These are phyloP conservation scores for Neofelis nebulosa DNA, from an alignment of 2,113 vertebrate species.

Conservation along the genomic window DNA sequence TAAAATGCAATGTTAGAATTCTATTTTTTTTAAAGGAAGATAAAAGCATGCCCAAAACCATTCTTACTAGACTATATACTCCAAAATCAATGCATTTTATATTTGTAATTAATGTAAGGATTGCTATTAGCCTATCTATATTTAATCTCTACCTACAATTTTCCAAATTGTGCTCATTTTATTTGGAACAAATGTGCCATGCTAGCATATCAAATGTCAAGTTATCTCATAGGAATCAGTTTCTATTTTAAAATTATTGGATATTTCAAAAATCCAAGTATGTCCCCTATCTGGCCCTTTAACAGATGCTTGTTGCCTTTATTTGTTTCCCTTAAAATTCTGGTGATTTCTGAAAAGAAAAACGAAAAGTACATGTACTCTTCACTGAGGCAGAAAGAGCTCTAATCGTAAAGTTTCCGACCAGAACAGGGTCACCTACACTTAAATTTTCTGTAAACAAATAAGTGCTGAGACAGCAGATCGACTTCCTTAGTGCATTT, in stretches of 20 bases:
- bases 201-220: constrained; percentile 49
- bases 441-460: constrained; percentile 77
- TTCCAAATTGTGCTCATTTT: constrained; percentile 34
- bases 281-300: constrained; percentile 41
- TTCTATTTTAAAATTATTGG: constrained; percentile 59
- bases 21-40: background rate
- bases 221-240: constrained; percentile 12
- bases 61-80: background rate
- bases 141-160: constrained; percentile 3
- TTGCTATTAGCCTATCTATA: background rate
- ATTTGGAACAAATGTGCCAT: constrained; percentile 51
- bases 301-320: constrained; percentile 63
- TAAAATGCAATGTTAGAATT: background rate
- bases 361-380: constrained; percentile 54
- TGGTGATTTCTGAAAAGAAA: constrained; percentile 52
- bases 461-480: constrained; percentile 77
- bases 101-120: background rate
- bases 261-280: constrained; percentile 46
- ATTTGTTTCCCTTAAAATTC: constrained; percentile 63
- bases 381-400: constrained; percentile 77
- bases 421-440: constrained; percentile 78
- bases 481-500: constrained; percentile 70
- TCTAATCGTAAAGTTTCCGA: constrained; percentile 69
- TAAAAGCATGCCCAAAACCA: background rate
- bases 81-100: background rate